Base-by-base conservation (phyloP, 2,888 invertebrate species). In the Caenorhabditis becei region DNA sequence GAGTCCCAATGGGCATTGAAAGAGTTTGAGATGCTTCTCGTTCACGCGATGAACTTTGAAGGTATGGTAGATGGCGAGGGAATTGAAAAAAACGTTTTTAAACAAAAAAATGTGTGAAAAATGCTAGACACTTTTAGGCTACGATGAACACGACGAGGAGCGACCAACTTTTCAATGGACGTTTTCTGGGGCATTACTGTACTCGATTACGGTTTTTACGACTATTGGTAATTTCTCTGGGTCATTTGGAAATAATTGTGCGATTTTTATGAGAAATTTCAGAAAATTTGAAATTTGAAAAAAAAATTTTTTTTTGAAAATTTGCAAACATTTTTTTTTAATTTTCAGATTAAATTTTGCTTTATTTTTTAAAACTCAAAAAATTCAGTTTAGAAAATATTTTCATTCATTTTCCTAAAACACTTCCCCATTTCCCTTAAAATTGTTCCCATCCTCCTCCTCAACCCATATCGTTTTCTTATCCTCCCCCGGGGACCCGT, bases 161-260 rank as follows among this genome's bases (percentile, higher is more conserved):
- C 61, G 86, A 10, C 83, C 87, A 74, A 88, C 83, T 8, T 90
- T 78, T 63, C 92, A 92, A 78, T 92, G 92, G 92, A 92, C 92
- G 0, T 92, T 91, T 81, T 91, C 92, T 11, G 92, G 92, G 20
- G 92, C 92, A 3, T 83, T 92, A 32, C 88, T 92, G 23, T 92
- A 92, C 84, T 92, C 92, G 20, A 91, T 92, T 65, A 92, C 92
- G 0, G 92, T 92, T 14, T 92, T 92, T 87, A 92, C 92, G 18
- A 92, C 92, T 0, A 92, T 92, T 28, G 92, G 92, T 92, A 3
- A 26, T 63, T 26, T 7, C 14, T 41, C n/a, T n/a, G n/a, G n/a
- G n/a, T n/a, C n/a, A n/a, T n/a, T n/a, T n/a, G n/a, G n/a, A n/a
- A n/a, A n/a, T n/a, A n/a, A n/a, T 32, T 10, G 10, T 4, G 32